A percentile compares a stretch with the other conserved stretches of the same genome.
These are phyloP conservation scores for Coelopa frigida DNA, from an alignment of 1,140 invertebrate genomes.

Conservation along the genomic window DNA sequence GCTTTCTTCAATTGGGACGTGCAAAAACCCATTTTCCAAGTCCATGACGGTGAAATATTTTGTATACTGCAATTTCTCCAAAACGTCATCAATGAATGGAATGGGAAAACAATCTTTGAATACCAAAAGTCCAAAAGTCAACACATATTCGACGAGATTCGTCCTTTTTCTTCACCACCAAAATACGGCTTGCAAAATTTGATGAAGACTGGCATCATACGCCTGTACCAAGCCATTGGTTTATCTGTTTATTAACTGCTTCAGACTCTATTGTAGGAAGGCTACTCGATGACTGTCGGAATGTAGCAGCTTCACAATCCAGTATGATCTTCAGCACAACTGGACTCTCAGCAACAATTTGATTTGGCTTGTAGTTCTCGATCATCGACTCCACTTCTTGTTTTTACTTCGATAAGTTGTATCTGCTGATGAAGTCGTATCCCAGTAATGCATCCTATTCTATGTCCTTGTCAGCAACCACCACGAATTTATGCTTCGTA, in stretches of 20 bases:
- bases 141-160: constrained; percentile 16
- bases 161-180: constrained; percentile 24
- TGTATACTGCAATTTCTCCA: constrained; percentile 14
- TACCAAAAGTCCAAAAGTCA: constrained; percentile 19
- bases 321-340: constrained; percentile 15
- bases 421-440: constrained; percentile 6
- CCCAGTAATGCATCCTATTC: constrained; percentile 6
- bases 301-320: constrained; percentile 19
- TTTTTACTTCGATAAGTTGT: neutral
- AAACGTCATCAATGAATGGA: constrained; percentile 17
- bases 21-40: constrained; percentile 8
- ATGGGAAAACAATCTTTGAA: constrained; percentile 18
- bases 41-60: constrained; percentile 17
- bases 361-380: neutral
- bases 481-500: constrained; percentile 6
- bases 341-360: neutral
- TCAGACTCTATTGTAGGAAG: neutral
- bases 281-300: constrained; percentile 19
- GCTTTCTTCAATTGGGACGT: constrained; percentile 2
- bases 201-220: constrained; percentile 12
- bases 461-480: constrained; percentile 7
- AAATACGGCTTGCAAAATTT: constrained; percentile 21
- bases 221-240: constrained; percentile 1
- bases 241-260: neutral
- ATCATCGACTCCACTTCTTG: constrained; percentile 2